Conservation (phyloP, 2,888 invertebrate genomes). For the Mycogona germanica region DNA sequence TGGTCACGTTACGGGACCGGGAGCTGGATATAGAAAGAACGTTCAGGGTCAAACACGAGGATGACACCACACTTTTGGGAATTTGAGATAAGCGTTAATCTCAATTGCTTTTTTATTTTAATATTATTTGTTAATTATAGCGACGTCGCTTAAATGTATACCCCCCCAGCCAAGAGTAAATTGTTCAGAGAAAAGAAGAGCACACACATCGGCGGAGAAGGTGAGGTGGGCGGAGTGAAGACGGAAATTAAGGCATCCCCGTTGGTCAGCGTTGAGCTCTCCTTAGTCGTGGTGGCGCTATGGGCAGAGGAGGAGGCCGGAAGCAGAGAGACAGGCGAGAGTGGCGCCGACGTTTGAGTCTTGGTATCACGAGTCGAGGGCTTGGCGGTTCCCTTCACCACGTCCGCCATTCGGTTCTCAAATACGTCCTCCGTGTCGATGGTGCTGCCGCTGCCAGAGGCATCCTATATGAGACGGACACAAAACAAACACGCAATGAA, state of each 20-base stretch:
- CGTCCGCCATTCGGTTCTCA: conserved; percentile 53
- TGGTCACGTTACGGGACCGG: conserved; percentile 27
- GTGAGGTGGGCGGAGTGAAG: conserved; percentile 41
- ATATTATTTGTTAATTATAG: too few species aligned
- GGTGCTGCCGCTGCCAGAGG: conserved; percentile 27
- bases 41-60: too few species aligned
- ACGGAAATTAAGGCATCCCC: conserved; percentile 14
- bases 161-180: too few species aligned
- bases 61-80: too few species aligned
- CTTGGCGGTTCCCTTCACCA: conserved; percentile 60
- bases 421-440: conserved; percentile 28
- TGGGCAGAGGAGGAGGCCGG: too few species aligned
- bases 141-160: too few species aligned
- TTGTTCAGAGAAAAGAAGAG: neutral
- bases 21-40: conserved; percentile 6
- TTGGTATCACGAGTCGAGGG: conserved; percentile 31
- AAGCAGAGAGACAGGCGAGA: conserved; percentile 19
- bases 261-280: conserved; percentile 15
- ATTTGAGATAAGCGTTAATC: too few species aligned
- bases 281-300: conserved; percentile 8
- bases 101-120: too few species aligned
- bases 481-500: too few species aligned
- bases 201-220: conserved; percentile 32
- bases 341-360: conserved; percentile 27
- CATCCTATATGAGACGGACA: conserved; percentile 30